Percentiles rank a stretch among this genome's conserved stretches.
Evolutionary conservation across 2,888 invertebrate species (phyloP).

Genomic region (Hydrotaea diabolus): DNA sequence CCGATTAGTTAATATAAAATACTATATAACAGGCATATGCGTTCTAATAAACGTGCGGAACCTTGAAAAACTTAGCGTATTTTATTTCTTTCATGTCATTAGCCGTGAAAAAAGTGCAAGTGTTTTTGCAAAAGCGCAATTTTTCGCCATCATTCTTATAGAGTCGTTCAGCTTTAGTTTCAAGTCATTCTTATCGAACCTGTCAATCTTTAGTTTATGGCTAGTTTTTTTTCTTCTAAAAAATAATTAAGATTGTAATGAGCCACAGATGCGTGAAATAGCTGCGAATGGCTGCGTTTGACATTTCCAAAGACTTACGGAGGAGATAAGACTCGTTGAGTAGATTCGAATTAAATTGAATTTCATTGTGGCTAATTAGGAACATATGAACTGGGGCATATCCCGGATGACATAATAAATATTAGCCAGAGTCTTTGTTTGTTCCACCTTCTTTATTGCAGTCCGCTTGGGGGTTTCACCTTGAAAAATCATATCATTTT

Average conservation of each 20-base stretch:
- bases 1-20: not conserved
- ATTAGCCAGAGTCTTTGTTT: no score
- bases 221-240: not conserved
- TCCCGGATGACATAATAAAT: no score
- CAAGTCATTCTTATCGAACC: not conserved
- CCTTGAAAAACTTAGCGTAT: constrained; percentile 13
- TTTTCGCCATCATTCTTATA: not conserved
- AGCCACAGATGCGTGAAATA: not conserved
- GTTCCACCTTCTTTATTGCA: no score
- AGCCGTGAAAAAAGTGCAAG: constrained; percentile 47
- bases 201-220: constrained; percentile 10
- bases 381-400: no score
- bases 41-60: constrained; percentile 4
- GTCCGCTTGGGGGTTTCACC: no score
- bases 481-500: no score
- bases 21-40: no score
- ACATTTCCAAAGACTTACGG: not conserved
- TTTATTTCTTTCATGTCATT: constrained; percentile 8
- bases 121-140: constrained; percentile 37
- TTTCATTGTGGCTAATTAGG: no score
- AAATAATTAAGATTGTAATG: not conserved
- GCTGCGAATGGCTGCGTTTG: not conserved
- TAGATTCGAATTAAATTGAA: no score
- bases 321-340: not conserved
- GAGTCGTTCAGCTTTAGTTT: not conserved